Base-by-base conservation (phyloP, 2,113 vertebrate species). In the Silurus meridionalis region DNA sequence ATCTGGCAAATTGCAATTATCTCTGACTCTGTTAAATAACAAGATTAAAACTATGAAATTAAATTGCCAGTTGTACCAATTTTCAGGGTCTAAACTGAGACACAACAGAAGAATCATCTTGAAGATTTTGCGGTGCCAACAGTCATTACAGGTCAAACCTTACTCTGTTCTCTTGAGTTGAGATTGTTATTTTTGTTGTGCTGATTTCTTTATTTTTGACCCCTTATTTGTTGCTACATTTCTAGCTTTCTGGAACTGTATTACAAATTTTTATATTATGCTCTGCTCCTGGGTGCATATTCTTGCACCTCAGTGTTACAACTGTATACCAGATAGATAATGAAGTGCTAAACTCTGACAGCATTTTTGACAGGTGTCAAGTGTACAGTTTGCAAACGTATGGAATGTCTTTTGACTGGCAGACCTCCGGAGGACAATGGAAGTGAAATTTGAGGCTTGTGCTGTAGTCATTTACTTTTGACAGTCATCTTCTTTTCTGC, bases 401-500 rank as follows among this genome's bases (percentile, higher is more conserved):
- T 52, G 63, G 57, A 83, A 50, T 15, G 28, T 28, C 53, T 83
- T 86, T 88, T 81, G 46, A 83, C 21, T 50, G 72, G 69, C 17
- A 69, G 21, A 19, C 9, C 72, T 57, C 75, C 66, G 10, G 61
- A 78, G 48, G 48, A 85, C 0, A 2, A 78, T 57, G 23, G 10
- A 21, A 80, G 8, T 58, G 17, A 46, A 60, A 80, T 60, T 80
- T 1, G 8, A 60, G 28, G 19, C 28, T 60, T 2, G 25, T 80
- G 58, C 4, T 25, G 55, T 55, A 25, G 46, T 55, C 57, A 91
- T 78, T 71, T 86, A 64, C 74, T 89, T 17, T 66, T 6, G 46
- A 23, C 64, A 67, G 81, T 91, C 87, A 89, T 89, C 84, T 87
- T 74, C 74, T 63, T 67, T 80, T 89, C 84, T 80, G 85, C 63